Evolutionary conservation across 2,797 vertebrate species (phyloP).

Genomic region (Lacerta agilis): DNA sequence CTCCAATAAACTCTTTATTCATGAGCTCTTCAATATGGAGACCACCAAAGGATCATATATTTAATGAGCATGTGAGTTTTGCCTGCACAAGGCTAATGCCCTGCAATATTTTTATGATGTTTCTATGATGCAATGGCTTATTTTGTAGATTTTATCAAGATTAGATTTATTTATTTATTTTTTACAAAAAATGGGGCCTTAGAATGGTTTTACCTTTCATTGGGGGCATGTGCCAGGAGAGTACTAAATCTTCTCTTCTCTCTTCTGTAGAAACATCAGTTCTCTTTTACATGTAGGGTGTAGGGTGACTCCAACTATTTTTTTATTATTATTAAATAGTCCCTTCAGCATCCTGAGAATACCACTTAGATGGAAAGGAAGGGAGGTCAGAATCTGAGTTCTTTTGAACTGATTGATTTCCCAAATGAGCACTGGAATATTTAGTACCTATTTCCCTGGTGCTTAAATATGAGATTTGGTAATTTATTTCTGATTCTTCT

Average conservation of each 20-base stretch:
- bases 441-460: slow-evolving; percentile 38
- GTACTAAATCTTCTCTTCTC: not conserved
- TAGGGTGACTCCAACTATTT: not conserved
- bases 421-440: slow-evolving; percentile 4
- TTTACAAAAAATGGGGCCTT: no score
- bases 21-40: no score
- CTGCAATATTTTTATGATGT: not conserved
- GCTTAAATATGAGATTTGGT: slow-evolving; percentile 20
- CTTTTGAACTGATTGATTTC: not conserved
- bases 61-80: not conserved
- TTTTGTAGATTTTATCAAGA: not conserved
- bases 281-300: not conserved
- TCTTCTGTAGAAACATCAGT: not conserved
- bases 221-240: not conserved
- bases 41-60: not conserved
- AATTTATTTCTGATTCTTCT: slow-evolving; percentile 52
- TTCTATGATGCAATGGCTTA: not conserved
- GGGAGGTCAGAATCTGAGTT: not conserved
- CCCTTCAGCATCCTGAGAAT: not conserved
- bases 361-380: not conserved
- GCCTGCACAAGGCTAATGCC: not conserved
- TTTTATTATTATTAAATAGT: not conserved
- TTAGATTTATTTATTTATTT: no score
- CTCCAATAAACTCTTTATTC: not conserved
- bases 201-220: not conserved